These are phyloP conservation scores for Drosophila ogumai DNA, from an alignment of 1,140 invertebrate genomes.

Conservation along the genomic window DNA sequence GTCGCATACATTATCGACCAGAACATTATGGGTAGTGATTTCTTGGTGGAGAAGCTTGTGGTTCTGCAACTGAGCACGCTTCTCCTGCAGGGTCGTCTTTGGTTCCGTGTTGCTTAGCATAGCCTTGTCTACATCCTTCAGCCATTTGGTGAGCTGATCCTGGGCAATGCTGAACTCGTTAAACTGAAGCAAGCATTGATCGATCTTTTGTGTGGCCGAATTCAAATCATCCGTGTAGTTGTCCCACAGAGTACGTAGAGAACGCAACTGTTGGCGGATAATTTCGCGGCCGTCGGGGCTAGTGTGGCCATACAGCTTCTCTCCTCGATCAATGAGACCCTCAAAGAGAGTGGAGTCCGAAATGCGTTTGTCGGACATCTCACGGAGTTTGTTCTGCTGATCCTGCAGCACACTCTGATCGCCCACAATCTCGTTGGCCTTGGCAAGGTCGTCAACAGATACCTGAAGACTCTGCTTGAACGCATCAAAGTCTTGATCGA, in stretches of 20 bases:
- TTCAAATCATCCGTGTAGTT: constrained; percentile 93
- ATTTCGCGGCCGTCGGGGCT: constrained; percentile 97
- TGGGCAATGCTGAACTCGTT: constrained; percentile 94
- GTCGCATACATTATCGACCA: constrained; percentile 96
- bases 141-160: constrained; percentile 96
- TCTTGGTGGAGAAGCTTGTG: constrained; percentile 98
- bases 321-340: constrained; percentile 93
- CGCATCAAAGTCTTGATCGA: constrained; percentile 91
- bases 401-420: constrained; percentile 94
- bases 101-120: constrained; percentile 96
- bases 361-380: constrained; percentile 92
- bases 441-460: constrained; percentile 90
- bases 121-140: constrained; percentile 94
- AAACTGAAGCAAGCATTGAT: constrained; percentile 95
- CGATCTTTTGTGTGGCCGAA: constrained; percentile 91
- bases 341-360: constrained; percentile 94
- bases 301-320: constrained; percentile 96
- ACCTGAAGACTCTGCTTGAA: constrained; percentile 91
- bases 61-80: constrained; percentile 96
- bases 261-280: constrained; percentile 94
- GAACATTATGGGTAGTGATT: constrained; percentile 95
- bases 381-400: constrained; percentile 92
- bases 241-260: constrained; percentile 94
- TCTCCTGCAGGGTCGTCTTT: constrained; percentile 96
- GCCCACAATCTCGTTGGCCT: constrained; percentile 93